Evolutionary conservation across 2,797 vertebrate species (phyloP), one percentile per base, ranked within the genome.

Genomic region (Bovichtus diacanthus): DNA sequence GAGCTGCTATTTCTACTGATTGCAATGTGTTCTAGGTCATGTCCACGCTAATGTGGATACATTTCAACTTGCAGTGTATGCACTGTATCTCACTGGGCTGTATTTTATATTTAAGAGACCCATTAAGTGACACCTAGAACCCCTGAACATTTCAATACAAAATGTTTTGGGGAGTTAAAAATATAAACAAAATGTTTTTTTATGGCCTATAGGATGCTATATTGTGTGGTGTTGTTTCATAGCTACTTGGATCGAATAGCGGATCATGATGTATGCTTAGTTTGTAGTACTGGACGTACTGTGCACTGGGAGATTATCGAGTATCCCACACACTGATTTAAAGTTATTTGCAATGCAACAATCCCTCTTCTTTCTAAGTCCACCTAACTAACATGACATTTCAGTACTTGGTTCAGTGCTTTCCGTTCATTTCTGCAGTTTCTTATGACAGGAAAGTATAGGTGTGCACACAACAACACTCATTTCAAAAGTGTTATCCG

Each of bases 1-100:
- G 49, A 70, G 62, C 60, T 31, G n/a, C 31, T 60, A 61, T 59
- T 61, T 60, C 43, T 27, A 13, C 21, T 41, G 25, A 53, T 61
- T 51, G 16, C 4, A 47, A 2, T 16, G 11, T 38, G 18, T 70
- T 69, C 5, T 4, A 43, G 21, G 25, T 73, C 36, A 16, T 49
- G 29, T 38, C 29, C 47, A 73, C 3, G 18, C 16, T 38, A 31
- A 60, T 18, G 23, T 43, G 43, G 10, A 16, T 9, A 10, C 38
- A 53, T 21, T 13, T 31, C 4, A 49, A 56, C 12, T n/a, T n/a
- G 19, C 51, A 54, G 27, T 54, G 9, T 54, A 12, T 13, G 31
- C 19, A 36, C 19, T 11, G 1, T 21, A 56, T n/a, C 19, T 49
- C 46, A n/a, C 19, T 49, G 46, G 49, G 46, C n/a, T 47, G 4